Evolutionary conservation across 2,888 invertebrate species (phyloP).

Genomic region (Epicampocera succincta): DNA sequence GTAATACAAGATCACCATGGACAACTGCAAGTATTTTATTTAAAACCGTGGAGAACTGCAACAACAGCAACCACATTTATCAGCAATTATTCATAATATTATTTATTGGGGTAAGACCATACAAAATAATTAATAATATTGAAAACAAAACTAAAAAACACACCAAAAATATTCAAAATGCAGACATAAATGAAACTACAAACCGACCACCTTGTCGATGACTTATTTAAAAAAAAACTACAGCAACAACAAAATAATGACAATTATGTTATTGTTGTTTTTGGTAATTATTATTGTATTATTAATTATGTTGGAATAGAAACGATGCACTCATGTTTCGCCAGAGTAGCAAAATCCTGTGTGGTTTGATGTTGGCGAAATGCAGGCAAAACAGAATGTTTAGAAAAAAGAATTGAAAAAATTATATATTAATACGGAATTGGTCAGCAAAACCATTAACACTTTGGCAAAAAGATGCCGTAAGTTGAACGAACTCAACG

Average conservation of each 20-base stretch:
- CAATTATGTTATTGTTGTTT: slow-evolving; percentile 3
- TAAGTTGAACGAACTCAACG: slow-evolving; percentile 41
- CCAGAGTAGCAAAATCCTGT: too few species aligned
- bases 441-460: slow-evolving; percentile 36
- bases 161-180: slow-evolving; percentile 6
- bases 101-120: slow-evolving; percentile 54
- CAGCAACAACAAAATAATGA: background rate
- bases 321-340: background rate
- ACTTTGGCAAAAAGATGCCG: slow-evolving; percentile 15
- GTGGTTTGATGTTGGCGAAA: slow-evolving; percentile 3
- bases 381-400: slow-evolving; percentile 30
- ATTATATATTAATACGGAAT: slow-evolving; percentile 13
- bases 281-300: slow-evolving; percentile 7
- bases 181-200: slow-evolving; percentile 11
- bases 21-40: slow-evolving; percentile 30
- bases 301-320: slow-evolving; percentile 49
- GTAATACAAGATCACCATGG: slow-evolving; percentile 61
- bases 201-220: slow-evolving; percentile 37
- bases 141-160: slow-evolving; percentile 6
- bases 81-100: slow-evolving; percentile 56
- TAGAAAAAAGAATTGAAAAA: background rate
- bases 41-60: slow-evolving; percentile 8
- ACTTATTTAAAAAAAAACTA: slow-evolving; percentile 41
- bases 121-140: slow-evolving; percentile 50
- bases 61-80: slow-evolving; percentile 34